Conservation (phyloP, 2,113 vertebrate genomes). For the Prunella himalayana region DNA sequence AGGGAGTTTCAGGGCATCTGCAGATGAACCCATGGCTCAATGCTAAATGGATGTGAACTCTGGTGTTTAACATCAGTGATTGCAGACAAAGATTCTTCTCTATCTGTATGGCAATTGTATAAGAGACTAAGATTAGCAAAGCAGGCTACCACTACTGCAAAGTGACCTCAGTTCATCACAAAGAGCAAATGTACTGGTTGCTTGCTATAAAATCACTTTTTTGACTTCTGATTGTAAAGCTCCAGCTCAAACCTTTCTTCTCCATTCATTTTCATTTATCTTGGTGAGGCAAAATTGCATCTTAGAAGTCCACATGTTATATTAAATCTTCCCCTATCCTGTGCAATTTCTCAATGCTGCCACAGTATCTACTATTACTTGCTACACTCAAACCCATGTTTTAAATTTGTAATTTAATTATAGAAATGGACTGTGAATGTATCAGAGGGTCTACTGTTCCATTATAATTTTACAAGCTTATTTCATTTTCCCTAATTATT, state of each 20-base stretch:
- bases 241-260: background rate
- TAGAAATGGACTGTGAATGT: background rate
- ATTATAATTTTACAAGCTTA: background rate
- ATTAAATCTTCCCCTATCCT: background rate
- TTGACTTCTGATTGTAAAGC: background rate
- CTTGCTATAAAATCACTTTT: background rate
- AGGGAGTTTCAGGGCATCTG: background rate
- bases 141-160: background rate
- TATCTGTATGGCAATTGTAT: background rate
- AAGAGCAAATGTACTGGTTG: background rate
- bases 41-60: background rate
- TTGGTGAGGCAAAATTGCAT: background rate
- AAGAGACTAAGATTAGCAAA: background rate
- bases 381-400: background rate
- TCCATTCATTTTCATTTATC: background rate
- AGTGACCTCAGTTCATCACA: background rate
- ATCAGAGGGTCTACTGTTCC: background rate
- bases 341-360: background rate
- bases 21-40: background rate
- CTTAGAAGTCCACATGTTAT: background rate
- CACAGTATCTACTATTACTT: background rate
- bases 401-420: background rate
- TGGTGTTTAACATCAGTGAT: background rate
- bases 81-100: background rate
- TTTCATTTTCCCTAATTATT: background rate